Evolutionary conservation across 2,888 invertebrate genomes (phyloP).

Genomic region (Cenopis cana): DNA sequence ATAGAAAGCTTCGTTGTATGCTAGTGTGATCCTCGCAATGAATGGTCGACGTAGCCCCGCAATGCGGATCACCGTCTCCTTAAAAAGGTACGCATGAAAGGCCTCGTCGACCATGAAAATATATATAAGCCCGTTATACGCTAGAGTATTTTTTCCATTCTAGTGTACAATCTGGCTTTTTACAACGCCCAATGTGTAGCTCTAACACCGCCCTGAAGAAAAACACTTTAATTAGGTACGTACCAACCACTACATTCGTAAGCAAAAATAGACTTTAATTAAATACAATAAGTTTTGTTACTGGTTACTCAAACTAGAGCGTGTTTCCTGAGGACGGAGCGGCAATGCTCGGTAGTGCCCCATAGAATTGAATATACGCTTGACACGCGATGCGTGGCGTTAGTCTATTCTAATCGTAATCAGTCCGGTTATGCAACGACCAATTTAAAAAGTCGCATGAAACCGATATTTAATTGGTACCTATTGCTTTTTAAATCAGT

Average conservation of each 20-base stretch:
- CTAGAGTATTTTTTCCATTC: background rate
- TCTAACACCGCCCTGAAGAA: constrained; percentile 7
- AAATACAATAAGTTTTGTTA: background rate
- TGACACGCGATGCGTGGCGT: background rate
- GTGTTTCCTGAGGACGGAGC: background rate
- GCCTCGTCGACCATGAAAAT: background rate
- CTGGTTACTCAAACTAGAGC: background rate
- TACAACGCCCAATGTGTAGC: constrained; percentile 6
- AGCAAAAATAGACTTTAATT: background rate
- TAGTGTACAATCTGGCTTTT: constrained; percentile 10
- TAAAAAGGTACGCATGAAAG: constrained; percentile 1
- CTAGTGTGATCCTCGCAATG: background rate
- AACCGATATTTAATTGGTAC: background rate
- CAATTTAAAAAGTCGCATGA: background rate
- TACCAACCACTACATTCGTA: background rate
- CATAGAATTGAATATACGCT: background rate
- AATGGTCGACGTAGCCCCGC: constrained; percentile 4
- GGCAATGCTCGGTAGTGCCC: constrained; percentile 9
- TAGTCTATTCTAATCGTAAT: background rate
- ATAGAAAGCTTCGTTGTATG: background rate
- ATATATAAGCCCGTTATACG: background rate
- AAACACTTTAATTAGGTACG: background rate
- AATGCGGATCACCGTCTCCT: background rate
- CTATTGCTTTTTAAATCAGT: background rate
- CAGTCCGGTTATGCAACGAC: constrained; percentile 6